Evolutionary conservation across 2,113 vertebrate species (phyloP).

Genomic region (Heptranchias perlo): DNA sequence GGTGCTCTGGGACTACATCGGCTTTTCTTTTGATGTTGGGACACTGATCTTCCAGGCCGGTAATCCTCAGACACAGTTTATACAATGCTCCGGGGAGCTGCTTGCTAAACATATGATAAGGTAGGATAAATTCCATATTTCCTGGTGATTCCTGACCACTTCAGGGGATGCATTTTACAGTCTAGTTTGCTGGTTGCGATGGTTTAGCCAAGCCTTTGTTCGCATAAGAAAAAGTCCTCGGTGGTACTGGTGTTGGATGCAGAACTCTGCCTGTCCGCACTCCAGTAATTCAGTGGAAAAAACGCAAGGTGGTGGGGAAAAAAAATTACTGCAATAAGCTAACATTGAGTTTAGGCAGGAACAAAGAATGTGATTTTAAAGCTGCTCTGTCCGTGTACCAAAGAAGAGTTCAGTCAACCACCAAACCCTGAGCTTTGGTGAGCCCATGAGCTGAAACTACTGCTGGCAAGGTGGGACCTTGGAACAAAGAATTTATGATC

Average conservation of each 20-base stretch:
- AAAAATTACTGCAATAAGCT: too few relatives aligned
- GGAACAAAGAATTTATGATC: too few relatives aligned
- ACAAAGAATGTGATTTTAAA: background rate
- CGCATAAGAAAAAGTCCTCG: background rate
- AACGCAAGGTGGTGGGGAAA: too few relatives aligned
- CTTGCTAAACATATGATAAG: too few relatives aligned
- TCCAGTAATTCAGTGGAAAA: too few relatives aligned
- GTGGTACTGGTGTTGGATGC: too few relatives aligned
- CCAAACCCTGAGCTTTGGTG: too few relatives aligned
- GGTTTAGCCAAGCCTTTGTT: background rate
- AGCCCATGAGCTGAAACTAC: too few relatives aligned
- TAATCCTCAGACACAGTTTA: background rate
- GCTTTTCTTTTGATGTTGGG: background rate
- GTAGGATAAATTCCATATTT: background rate
- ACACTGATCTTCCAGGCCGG: background rate
- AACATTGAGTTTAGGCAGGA: background rate
- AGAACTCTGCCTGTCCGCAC: too few relatives aligned
- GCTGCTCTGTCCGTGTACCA: background rate
- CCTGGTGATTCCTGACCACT: background rate
- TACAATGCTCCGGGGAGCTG: background rate
- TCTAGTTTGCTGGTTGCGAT: background rate
- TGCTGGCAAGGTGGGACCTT: too few relatives aligned
- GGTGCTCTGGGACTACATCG: background rate
- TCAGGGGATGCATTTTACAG: background rate
- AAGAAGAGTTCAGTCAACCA: background rate